A percentile compares a stretch with the other conserved stretches of the same genome.
These are phyloP conservation scores for Lophochroa leadbeateri DNA, from an alignment of 2,113 vertebrate species.

Conservation along the genomic window DNA sequence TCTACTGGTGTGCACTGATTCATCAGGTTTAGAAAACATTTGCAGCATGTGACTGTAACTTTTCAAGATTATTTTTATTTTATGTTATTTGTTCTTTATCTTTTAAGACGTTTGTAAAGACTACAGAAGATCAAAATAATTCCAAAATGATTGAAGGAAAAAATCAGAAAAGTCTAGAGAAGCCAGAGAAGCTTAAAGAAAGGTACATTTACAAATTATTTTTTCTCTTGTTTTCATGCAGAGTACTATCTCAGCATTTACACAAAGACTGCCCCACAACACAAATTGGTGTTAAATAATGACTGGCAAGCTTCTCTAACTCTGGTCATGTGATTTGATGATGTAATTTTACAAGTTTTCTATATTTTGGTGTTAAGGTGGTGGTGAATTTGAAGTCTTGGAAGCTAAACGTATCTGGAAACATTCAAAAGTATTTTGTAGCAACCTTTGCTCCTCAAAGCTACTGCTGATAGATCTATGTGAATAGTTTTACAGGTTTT, in stretches of 20 bases:
- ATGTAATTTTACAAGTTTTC: not conserved
- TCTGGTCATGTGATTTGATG: not conserved
- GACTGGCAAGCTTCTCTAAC: not conserved
- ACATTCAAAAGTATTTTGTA: not conserved
- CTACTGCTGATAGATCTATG: not conserved
- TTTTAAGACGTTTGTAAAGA: slow-evolving; percentile 60
- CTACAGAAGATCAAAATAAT: slow-evolving; percentile 53
- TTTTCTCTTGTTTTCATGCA: not conserved
- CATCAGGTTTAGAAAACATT: not conserved
- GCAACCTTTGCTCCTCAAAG: not conserved
- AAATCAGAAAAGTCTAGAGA: slow-evolving; percentile 49
- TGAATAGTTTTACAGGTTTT: not conserved
- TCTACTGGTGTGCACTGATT: not conserved
- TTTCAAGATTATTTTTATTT: not conserved
- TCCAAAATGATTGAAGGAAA: slow-evolving; percentile 46
- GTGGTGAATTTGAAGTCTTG: not conserved
- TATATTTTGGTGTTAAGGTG: not conserved
- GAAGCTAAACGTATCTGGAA: not conserved
- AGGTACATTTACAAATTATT: slow-evolving; percentile 43
- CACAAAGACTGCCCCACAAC: not conserved
- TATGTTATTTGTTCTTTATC: slow-evolving; percentile 18
- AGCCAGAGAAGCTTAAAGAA: slow-evolving; percentile 63
- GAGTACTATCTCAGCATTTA: not conserved
- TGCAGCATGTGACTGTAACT: not conserved
- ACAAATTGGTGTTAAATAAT: not conserved